phyloP scores from a whole-genome alignment of 1,140 invertebrate species.

The Camponotus vicinus region DNA sequence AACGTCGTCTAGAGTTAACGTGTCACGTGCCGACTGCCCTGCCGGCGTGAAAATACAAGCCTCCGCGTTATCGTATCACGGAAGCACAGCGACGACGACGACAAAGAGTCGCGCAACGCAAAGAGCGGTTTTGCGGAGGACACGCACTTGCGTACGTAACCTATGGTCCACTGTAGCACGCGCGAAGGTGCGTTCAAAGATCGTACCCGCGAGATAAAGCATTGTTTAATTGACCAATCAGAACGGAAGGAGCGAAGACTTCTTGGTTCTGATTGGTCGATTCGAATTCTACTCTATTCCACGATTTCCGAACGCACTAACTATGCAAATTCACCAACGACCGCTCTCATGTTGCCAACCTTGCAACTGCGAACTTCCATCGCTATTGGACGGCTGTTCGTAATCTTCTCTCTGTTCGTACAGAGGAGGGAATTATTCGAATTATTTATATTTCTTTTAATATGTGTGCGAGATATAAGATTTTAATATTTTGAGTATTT shows the following conservation, averaged over 20 bases:
- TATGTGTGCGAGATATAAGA: too few relatives aligned
- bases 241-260: too few relatives aligned
- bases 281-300: too few relatives aligned
- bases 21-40: slow-evolving; percentile 59
- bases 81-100: slow-evolving; percentile 24
- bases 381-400: not conserved
- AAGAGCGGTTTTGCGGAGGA: not conserved
- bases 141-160: slow-evolving; percentile 47
- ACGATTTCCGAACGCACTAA: too few relatives aligned
- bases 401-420: too few relatives aligned
- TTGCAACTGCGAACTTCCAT: not conserved
- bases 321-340: too few relatives aligned
- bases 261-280: too few relatives aligned
- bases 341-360: not conserved
- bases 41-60: slow-evolving; percentile 46
- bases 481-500: too few relatives aligned
- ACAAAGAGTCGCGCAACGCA: not conserved
- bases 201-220: too few relatives aligned
- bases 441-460: not conserved
- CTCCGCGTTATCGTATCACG: slow-evolving; percentile 37
- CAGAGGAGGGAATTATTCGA: not conserved
- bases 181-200: not conserved
- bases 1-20: slow-evolving; percentile 17
- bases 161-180: slow-evolving; percentile 33
- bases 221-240: too few relatives aligned